Percentiles rank a stretch among this genome's conserved stretches.
These are phyloP conservation scores for Drosophila saltans DNA, from an alignment of 1,140 invertebrate species.

Conservation along the genomic window DNA sequence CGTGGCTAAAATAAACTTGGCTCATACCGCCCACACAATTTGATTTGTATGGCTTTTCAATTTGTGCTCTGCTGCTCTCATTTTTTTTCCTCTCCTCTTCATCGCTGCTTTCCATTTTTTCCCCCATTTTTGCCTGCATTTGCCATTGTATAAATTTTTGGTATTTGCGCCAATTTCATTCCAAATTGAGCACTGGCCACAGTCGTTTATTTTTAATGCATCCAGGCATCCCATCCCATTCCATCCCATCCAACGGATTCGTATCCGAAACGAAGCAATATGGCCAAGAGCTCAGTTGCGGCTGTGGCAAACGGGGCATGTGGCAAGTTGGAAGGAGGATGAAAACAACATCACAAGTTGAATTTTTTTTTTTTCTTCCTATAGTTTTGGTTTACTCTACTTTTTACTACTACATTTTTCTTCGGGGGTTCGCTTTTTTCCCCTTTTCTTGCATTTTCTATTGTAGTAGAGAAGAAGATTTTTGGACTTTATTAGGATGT, in stretches of 20 bases:
- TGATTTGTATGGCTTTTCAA: slow-evolving; percentile 79
- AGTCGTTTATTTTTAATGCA: slow-evolving; percentile 82
- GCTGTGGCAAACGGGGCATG: background rate
- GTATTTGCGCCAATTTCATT: slow-evolving; percentile 81
- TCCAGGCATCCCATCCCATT: slow-evolving; percentile 38
- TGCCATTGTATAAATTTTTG: slow-evolving; percentile 79
- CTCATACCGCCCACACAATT: slow-evolving; percentile 56
- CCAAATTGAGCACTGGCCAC: slow-evolving; percentile 78
- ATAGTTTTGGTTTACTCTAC: slow-evolving; percentile 10
- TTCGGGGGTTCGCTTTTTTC: slow-evolving; percentile 6
- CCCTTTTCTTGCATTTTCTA: slow-evolving; percentile 22
- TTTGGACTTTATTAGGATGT: slow-evolving; percentile 10
- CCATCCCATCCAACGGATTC: slow-evolving; percentile 30
- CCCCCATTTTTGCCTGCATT: slow-evolving; percentile 60
- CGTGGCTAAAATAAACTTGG: slow-evolving; percentile 50
- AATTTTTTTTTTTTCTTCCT: slow-evolving; percentile 45
- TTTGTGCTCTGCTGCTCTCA: slow-evolving; percentile 59
- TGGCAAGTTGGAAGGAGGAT: slow-evolving; percentile 1
- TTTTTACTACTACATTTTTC: slow-evolving; percentile 7
- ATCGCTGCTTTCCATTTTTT: slow-evolving; percentile 4
- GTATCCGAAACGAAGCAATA: slow-evolving; percentile 51
- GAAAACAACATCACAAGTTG: slow-evolving; percentile 48
- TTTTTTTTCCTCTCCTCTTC: slow-evolving; percentile 23
- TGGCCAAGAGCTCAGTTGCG: slow-evolving; percentile 34
- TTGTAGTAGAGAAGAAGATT: background rate